Percentiles rank a stretch among this genome's conserved stretches.
These are phyloP conservation scores for Clitarchus hookeri DNA, from an alignment of 2,888 invertebrate species.

Conservation along the genomic window DNA sequence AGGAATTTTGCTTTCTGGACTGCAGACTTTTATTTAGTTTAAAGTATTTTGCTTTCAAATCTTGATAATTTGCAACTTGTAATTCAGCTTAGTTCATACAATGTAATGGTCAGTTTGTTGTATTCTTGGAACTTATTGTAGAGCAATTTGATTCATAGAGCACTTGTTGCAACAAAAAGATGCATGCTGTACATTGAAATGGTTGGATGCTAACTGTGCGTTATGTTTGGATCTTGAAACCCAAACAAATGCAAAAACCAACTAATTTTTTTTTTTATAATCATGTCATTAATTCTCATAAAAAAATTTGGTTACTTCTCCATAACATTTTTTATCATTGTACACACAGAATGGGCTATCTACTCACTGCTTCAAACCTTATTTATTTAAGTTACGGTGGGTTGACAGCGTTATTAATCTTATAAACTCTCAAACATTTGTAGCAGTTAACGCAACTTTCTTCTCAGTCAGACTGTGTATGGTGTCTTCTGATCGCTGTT, in stretches of 20 bases:
- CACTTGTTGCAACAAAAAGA: neutral
- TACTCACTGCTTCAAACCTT: too few species aligned
- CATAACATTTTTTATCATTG: neutral
- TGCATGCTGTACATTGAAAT: neutral
- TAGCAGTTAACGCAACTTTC: too few species aligned
- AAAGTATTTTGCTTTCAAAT: neutral
- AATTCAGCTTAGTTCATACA: neutral
- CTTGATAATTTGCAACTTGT: neutral
- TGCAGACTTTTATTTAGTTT: neutral
- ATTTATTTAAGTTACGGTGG: too few species aligned
- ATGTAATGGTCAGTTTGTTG: neutral
- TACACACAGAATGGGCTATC: too few species aligned
- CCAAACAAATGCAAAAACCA: neutral
- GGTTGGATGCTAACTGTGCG: neutral
- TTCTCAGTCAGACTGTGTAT: too few species aligned
- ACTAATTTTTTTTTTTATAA: neutral
- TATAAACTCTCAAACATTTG: too few species aligned
- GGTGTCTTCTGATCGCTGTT: too few species aligned
- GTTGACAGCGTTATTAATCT: too few species aligned
- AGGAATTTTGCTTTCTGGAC: neutral
- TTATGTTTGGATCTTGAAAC: neutral
- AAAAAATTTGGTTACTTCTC: neutral
- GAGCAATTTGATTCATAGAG: neutral
- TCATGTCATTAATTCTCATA: neutral
- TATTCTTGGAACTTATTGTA: neutral